Evolutionary conservation across 2,113 vertebrate genomes (phyloP), one percentile per base, ranked within the genome.

Genomic region (Gobius niger): DNA sequence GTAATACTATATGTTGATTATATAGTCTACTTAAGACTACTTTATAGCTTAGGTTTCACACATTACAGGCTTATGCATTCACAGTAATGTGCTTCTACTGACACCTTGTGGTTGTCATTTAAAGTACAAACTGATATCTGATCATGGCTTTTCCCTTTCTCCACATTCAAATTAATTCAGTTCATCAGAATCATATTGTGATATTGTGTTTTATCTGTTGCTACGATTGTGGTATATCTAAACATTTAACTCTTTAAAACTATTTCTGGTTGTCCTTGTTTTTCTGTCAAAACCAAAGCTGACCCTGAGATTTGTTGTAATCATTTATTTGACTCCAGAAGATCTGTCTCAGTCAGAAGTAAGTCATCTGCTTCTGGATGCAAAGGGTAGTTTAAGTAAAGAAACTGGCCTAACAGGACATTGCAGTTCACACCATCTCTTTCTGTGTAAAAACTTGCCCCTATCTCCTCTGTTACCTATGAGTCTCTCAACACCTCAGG

Each of bases 101-200:
- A 89, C 93, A 92, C 87, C 92, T 85, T 80, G 88, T 91, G 93
- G 82, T 52, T 73, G 73, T 70, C 67, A 82, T 86, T 63, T 85
- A 52, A 73, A 81, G 14, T 77, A 67, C n/a, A 78, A 44, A 63
- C 57, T 83, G 73, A 75, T 61, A 73, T 67, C 7, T 9, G 78
- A 85, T 73, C 83, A 61, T 61, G 64, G 41, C 86, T 18, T 84
- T 71, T 57, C 24, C 62, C 66, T 52, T 62, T 66, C 19, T 59
- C 47, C 66, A 65, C 7, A 15, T 60, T 44, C 4, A 41, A 41
- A 41, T 41, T 41, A 13, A 16, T 60, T 60, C 7, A 8, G 1
- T 44, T n/a, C 9, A 40, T 40, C 14, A 42, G 34, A 7, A 15
- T 41, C 6, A 44, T 42, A 50, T 50, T 50, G 2, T 15, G n/a